phyloP scores from a whole-genome alignment of 2,888 invertebrate genomes.

The Papilio gigon region DNA sequence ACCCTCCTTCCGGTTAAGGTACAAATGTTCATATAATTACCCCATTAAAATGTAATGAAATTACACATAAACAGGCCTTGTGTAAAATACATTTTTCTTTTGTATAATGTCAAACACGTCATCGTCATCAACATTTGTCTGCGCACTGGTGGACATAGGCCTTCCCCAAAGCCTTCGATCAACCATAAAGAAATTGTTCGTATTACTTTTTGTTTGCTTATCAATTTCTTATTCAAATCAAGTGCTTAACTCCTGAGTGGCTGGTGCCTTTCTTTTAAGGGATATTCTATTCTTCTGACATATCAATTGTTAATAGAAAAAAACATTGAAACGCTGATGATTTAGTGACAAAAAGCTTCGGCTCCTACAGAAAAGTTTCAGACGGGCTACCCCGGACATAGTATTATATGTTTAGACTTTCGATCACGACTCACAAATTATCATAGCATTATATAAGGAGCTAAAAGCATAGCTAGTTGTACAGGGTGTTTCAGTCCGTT shows the following conservation, averaged over 20 bases:
- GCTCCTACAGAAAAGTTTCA: not conserved
- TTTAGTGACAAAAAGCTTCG: no score
- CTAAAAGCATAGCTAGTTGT: conserved; percentile 4
- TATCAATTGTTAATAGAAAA: no score
- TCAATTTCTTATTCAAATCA: no score
- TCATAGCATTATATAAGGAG: conserved; percentile 17
- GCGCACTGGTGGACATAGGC: no score
- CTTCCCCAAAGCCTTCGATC: no score
- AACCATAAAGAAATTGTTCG: no score
- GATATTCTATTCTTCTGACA: no score
- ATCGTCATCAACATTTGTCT: no score
- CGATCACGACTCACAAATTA: conserved; percentile 14
- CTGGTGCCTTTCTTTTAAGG: no score
- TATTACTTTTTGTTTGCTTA: no score
- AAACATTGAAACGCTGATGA: no score
- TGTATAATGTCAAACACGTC: not conserved
- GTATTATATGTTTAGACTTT: conserved; percentile 6
- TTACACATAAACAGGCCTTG: not conserved
- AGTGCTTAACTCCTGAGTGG: no score
- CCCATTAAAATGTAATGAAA: conserved; percentile 39
- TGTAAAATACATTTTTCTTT: conserved; percentile 1
- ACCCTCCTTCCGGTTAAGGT: conserved; percentile 64
- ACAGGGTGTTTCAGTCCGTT: conserved; percentile 5
- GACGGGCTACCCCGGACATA: not conserved
- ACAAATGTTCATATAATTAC: conserved; percentile 8